A percentile compares a stretch with the other conserved stretches of the same genome.
Evolutionary conservation across 2,797 vertebrate genomes (phyloP).

Genomic region (Rhyacichthys aspro): DNA sequence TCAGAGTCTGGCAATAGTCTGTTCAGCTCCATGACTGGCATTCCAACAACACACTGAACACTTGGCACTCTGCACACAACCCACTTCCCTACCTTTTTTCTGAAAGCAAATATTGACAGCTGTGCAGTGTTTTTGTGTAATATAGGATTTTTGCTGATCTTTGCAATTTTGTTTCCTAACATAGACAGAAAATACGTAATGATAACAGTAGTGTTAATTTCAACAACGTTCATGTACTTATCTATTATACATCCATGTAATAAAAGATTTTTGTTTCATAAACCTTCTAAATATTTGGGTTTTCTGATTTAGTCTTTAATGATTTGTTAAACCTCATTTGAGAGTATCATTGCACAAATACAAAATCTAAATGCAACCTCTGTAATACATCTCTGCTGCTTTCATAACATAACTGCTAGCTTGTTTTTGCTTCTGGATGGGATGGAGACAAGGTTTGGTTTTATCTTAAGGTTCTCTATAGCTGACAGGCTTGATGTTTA

Average conservation of each 20-base stretch:
- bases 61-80: constrained; percentile 33
- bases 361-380: constrained; percentile 30
- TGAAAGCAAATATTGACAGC: no score
- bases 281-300: constrained; percentile 11
- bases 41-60: constrained; percentile 56
- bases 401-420: constrained; percentile 49
- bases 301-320: neutral
- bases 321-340: constrained; percentile 51
- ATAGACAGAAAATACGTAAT: no score
- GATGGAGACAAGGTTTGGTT: constrained; percentile 71
- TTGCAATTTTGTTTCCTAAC: no score
- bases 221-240: no score
- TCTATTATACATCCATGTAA: no score
- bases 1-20: constrained; percentile 50
- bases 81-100: constrained; percentile 19
- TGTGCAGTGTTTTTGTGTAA: no score
- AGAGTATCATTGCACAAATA: constrained; percentile 42
- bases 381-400: constrained; percentile 53
- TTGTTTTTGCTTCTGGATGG: constrained; percentile 66
- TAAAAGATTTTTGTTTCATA: no score
- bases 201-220: no score
- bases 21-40: constrained; percentile 58
- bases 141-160: no score
- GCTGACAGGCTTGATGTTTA: constrained; percentile 64
- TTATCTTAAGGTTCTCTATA: constrained; percentile 77